Evolutionary conservation across 2,797 vertebrate genomes (phyloP), one percentile per base, ranked within the genome.

Genomic region (Dallia pectoralis): DNA sequence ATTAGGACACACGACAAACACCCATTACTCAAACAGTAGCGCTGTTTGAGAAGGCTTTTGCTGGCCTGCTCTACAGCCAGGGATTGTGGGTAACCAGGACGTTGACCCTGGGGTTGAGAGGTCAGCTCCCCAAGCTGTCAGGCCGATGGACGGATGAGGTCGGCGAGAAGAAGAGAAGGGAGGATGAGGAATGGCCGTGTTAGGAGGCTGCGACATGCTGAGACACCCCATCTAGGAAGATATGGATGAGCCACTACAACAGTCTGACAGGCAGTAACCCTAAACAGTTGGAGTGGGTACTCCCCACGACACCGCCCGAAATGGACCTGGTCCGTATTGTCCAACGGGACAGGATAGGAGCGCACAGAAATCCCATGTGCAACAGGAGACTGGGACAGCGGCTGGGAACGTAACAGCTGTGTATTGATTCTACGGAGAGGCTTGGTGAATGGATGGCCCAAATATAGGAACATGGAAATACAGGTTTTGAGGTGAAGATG

Each of bases 361-460:
- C 36, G 6, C 36, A 9, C 36, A 40, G 9, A 40, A 40, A 40
- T 5, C 36, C 36, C 36, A 40, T 40, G 36, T n/a, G 5, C 6
- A 9, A 40, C 36, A 27, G 40, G 90, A 90, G 87, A 89, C 89
- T 91, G n/a, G n/a, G n/a, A n/a, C 85, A 87, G 77, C 11, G 25
- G 47, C 81, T 83, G 83, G 88, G 85, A 87, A 78, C 82, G 81
- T 87, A 89, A 91, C 88, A 83, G 89, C 89, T 88, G 88, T 80
- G 85, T 91, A 91, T 92, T 92, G 89, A 92, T 91, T 82, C 70
- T 19, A 85, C 79, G 82, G 83, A 84, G 87, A 72, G 83, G 84
- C 67, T 82, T 78, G 78, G 49, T 74, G 61, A 85, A 87, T 47
- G 40, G 66, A 87, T 76, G 87, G 87, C 89, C 61, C 29, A 5